Evolutionary conservation across 2,888 invertebrate genomes (phyloP).

Genomic region (Crepidodera aurea): DNA sequence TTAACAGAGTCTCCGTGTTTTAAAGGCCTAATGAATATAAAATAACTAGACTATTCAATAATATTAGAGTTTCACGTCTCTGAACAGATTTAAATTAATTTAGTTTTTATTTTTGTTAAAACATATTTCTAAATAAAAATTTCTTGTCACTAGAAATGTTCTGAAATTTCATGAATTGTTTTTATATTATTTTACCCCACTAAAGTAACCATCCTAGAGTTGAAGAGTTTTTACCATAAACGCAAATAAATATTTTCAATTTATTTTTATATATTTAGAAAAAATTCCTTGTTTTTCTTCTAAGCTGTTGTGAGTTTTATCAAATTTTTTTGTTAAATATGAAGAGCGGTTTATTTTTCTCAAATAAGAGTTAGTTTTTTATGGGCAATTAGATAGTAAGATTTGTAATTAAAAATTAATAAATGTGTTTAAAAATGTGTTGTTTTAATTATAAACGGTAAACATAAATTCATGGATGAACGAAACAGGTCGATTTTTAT

Average conservation of each 20-base stretch:
- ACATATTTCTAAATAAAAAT: too few species aligned
- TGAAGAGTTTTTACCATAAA: background rate
- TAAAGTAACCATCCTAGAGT: background rate
- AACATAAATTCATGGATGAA: too few species aligned
- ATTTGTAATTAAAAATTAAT: background rate
- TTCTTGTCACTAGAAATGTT: too few species aligned
- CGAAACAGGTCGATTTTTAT: too few species aligned
- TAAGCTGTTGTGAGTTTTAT: background rate
- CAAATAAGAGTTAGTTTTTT: background rate
- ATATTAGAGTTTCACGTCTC: too few species aligned
- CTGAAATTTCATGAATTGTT: too few species aligned
- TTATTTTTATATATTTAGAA: background rate
- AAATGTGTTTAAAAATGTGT: background rate
- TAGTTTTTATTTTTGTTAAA: too few species aligned
- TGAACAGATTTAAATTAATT: too few species aligned
- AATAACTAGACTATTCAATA: too few species aligned
- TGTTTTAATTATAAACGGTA: too few species aligned
- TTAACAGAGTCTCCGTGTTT: too few species aligned
- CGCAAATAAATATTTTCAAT: background rate
- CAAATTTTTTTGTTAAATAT: background rate
- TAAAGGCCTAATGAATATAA: too few species aligned
- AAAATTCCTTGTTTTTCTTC: background rate
- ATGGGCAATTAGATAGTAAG: background rate
- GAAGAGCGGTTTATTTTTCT: background rate
- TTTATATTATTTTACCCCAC: background rate